Base-by-base conservation (phyloP, 1,140 invertebrate species). In the Helicoverpa zea region DNA sequence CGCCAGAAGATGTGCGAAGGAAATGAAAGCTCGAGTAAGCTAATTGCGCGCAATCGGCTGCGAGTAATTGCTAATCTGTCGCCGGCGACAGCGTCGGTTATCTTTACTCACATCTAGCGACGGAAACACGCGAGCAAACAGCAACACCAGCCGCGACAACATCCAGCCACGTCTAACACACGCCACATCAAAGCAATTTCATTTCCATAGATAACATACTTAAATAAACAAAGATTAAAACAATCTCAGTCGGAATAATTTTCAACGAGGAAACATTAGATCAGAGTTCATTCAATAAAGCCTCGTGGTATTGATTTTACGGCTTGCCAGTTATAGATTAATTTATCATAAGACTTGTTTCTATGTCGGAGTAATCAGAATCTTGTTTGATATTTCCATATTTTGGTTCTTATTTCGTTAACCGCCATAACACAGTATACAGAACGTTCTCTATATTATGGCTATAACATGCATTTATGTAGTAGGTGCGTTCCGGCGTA, bases 41-140 rank as follows among this genome's bases (percentile, higher is more conserved):
- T 87, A 88, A 86, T 86, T 85, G 84, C 86, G 82, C 51, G 86
- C 87, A 87, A 87, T 88, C 86, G 85, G 81, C 63, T 76, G 83
- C 51, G 83, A 84, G 79, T 87, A 85, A 87, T 88, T 85, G 86
- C 82, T 86, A 87, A 88, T 88, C 84, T 86, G 83, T 66, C 79
- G 75, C 30, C 51, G 78, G 51, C 81, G 79, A 74, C 79, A 77
- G 76, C 18, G 56, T 73, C 81, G 68, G 72, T 83, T 76, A 84
- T 86, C 80, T 82, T 85, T 79, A 82, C 74, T 76, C 54, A 82
- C 51, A 64, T 56, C 74, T 58, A 29, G 23, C 59, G 74, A 76
- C 11, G 43, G 47, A 63, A 64, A 49, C 7, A 47, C 18, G 23
- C 47, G 29, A 63, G 59, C 72, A 13, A 63, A 43, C 35, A 16